These are phyloP conservation scores for Oncorhynchus tshawytscha DNA, from an alignment of 2,113 vertebrate species.

Conservation along the genomic window DNA sequence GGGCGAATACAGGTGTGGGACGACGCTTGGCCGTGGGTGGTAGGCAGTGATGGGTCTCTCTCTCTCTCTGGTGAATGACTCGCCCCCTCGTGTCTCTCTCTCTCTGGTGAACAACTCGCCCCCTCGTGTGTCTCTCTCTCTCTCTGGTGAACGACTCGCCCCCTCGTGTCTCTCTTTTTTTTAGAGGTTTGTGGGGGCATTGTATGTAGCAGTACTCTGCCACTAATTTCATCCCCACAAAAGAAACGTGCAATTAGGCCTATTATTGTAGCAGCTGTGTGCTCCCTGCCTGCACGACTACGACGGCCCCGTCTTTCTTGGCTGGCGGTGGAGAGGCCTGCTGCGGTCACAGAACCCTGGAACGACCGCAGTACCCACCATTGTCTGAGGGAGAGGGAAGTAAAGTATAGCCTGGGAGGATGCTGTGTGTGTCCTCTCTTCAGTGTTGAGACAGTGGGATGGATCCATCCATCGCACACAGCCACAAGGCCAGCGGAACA, in stretches of 20 bases:
- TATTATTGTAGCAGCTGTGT: slow-evolving; percentile 95
- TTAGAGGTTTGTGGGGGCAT: slow-evolving; percentile 79
- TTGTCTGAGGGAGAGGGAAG: slow-evolving; percentile 39
- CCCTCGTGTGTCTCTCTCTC: no score
- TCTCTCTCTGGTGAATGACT: no score
- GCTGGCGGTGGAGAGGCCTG: slow-evolving; percentile 27
- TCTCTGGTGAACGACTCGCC: slow-evolving; percentile 74
- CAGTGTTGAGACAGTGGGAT: slow-evolving; percentile 52
- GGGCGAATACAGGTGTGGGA: slow-evolving; percentile 93
- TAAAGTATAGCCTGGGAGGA: slow-evolving; percentile 47
- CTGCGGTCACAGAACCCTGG: slow-evolving; percentile 35
- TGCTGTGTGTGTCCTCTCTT: slow-evolving; percentile 55
- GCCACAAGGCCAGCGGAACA: slow-evolving; percentile 54
- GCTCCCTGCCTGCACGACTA: slow-evolving; percentile 73
- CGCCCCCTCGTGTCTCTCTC: slow-evolving; percentile 1
- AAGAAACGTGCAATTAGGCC: slow-evolving; percentile 94
- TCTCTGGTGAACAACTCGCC: neutral
- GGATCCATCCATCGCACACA: slow-evolving; percentile 54
- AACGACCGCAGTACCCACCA: slow-evolving; percentile 49
- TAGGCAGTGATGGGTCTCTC: slow-evolving; percentile 76
- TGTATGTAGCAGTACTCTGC: slow-evolving; percentile 85
- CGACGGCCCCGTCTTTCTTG: slow-evolving; percentile 55
- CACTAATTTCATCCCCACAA: slow-evolving; percentile 89
- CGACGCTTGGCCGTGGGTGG: slow-evolving; percentile 85
- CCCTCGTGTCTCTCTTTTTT: slow-evolving; percentile 74